phyloP scores from a whole-genome alignment of 2,113 vertebrate species.

The Crypturellus undulatus region DNA sequence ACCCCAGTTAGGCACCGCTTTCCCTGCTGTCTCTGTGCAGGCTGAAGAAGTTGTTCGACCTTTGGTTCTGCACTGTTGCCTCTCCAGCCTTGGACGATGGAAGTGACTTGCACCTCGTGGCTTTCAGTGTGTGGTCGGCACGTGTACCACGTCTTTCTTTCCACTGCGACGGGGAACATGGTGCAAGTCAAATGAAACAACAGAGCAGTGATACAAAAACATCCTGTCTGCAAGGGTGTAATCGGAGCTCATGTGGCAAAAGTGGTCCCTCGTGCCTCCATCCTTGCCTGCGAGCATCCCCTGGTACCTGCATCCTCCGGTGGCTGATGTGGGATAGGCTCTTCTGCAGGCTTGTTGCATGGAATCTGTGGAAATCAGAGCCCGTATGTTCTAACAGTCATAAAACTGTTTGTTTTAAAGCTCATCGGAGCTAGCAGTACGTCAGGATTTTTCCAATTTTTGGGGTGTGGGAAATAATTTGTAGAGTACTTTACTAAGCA shows the following conservation, averaged over 20 bases:
- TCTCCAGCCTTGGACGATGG: accelerated
- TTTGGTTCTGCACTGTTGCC: neutral
- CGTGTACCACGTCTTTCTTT: accelerated
- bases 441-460: accelerated
- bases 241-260: neutral
- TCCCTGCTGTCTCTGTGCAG: neutral
- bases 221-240: neutral
- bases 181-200: accelerated
- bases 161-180: accelerated
- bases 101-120: accelerated
- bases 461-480: neutral
- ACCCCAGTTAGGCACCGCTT: neutral
- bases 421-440: accelerated
- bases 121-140: accelerated
- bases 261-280: neutral
- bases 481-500: accelerated
- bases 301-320: accelerated
- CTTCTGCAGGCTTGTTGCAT: neutral
- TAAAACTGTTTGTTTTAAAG: neutral
- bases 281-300: neutral
- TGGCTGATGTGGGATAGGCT: neutral
- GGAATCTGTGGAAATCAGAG: accelerated
- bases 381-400: accelerated
- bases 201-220: accelerated
- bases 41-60: neutral